A percentile compares a stretch with the other conserved stretches of the same genome.
Conservation (phyloP, 2,113 vertebrate genomes). For the Sphaerodactylus townsendi region DNA sequence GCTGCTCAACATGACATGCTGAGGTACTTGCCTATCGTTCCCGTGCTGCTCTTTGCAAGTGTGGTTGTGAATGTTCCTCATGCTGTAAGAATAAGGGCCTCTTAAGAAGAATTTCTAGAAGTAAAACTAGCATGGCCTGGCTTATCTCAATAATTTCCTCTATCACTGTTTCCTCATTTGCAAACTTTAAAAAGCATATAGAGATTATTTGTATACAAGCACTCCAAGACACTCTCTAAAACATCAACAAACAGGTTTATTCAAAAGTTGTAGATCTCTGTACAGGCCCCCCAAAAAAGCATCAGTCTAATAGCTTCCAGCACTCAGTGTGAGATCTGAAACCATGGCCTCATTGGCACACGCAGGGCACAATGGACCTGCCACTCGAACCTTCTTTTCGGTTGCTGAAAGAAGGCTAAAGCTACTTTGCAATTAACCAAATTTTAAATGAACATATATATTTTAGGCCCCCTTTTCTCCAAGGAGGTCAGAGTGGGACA, state of each 20-base stretch:
- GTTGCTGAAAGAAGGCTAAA: neutral
- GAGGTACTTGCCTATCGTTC: too few species aligned
- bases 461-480: too few species aligned
- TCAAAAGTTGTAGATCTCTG: neutral
- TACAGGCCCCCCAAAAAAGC: neutral
- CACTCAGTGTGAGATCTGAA: neutral
- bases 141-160: neutral
- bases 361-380: too few species aligned
- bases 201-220: neutral
- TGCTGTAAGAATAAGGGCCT: too few species aligned
- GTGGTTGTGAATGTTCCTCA: too few species aligned
- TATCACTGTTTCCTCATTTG: too few species aligned
- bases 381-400: neutral
- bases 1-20: neutral
- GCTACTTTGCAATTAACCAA: neutral
- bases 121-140: neutral
- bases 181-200: neutral
- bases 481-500: too few species aligned
- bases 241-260: too few species aligned
- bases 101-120: neutral
- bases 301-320: neutral
- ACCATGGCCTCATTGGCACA: too few species aligned
- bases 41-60: neutral
- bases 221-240: too few species aligned
- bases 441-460: neutral